These are phyloP conservation scores for Onychomys torridus DNA, from an alignment of 2,797 vertebrate genomes.

Conservation along the genomic window DNA sequence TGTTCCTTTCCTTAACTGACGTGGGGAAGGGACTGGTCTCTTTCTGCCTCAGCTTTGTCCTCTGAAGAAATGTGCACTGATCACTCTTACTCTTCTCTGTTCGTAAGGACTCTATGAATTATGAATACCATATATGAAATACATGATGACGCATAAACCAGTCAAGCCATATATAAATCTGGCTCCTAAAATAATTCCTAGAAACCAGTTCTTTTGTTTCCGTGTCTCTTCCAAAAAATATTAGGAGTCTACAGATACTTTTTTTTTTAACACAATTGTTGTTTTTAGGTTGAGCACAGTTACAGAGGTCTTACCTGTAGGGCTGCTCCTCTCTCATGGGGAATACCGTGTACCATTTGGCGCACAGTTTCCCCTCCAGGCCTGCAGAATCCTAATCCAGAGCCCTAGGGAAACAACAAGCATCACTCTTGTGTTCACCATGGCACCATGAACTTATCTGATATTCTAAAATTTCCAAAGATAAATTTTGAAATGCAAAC, in stretches of 20 bases:
- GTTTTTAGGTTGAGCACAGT: neutral
- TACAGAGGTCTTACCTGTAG: neutral
- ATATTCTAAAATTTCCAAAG: slow-evolving; percentile 12
- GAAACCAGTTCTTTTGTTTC: slow-evolving; percentile 3
- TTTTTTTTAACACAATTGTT: neutral
- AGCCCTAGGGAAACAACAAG: neutral
- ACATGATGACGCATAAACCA: neutral
- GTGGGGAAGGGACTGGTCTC: neutral
- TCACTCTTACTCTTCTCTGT: neutral
- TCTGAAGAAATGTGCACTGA: neutral
- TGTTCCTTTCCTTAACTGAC: neutral
- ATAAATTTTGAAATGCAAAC: neutral
- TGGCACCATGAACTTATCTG: neutral
- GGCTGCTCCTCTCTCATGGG: neutral
- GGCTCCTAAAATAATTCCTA: neutral
- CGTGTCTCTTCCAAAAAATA: neutral
- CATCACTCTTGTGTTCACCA: neutral
- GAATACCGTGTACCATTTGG: neutral
- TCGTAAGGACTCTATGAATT: neutral
- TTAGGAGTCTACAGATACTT: neutral
- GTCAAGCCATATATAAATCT: neutral
- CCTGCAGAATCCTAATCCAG: neutral
- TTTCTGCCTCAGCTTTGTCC: neutral
- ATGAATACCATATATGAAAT: neutral
- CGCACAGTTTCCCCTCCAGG: neutral